Conservation (phyloP, 2,113 vertebrate species). For the Hoplias malabaricus region DNA sequence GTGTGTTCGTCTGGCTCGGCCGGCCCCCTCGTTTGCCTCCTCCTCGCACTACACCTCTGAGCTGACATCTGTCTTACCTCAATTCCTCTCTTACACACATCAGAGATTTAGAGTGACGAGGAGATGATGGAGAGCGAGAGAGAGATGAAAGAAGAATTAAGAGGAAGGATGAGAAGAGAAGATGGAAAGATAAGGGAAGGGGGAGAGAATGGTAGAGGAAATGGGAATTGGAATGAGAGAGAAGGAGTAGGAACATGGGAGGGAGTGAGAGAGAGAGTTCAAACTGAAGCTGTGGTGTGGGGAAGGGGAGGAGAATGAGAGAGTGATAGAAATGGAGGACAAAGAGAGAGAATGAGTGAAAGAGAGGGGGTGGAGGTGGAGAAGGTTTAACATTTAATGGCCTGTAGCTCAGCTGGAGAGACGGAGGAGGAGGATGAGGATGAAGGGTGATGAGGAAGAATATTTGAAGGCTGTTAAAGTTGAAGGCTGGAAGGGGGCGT, state of each 20-base stretch:
- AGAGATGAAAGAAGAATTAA: not conserved
- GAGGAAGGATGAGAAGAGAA: not conserved
- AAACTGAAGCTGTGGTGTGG: no score
- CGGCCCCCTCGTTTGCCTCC: conserved; percentile 17
- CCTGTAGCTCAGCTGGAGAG: conserved; percentile 27
- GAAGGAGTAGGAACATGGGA: not conserved
- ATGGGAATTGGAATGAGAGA: no score
- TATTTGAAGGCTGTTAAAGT: not conserved
- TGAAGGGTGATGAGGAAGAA: conserved; percentile 21
- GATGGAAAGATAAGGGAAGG: not conserved
- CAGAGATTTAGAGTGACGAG: not conserved
- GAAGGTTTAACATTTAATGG: conserved; percentile 65
- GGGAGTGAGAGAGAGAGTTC: not conserved
- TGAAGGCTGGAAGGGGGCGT: conserved; percentile 6
- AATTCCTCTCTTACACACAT: not conserved
- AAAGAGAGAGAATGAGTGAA: not conserved
- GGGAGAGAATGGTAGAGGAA: not conserved
- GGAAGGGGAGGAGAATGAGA: not conserved
- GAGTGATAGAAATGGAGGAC: not conserved
- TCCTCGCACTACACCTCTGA: conserved; percentile 10
- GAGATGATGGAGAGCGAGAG: not conserved
- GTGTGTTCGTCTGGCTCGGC: not conserved
- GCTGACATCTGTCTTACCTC: conserved; percentile 7
- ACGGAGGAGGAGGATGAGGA: conserved; percentile 25
- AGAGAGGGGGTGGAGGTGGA: conserved; percentile 59